These are phyloP conservation scores for Chionis minor DNA, from an alignment of 2,113 vertebrate species.

Conservation along the genomic window DNA sequence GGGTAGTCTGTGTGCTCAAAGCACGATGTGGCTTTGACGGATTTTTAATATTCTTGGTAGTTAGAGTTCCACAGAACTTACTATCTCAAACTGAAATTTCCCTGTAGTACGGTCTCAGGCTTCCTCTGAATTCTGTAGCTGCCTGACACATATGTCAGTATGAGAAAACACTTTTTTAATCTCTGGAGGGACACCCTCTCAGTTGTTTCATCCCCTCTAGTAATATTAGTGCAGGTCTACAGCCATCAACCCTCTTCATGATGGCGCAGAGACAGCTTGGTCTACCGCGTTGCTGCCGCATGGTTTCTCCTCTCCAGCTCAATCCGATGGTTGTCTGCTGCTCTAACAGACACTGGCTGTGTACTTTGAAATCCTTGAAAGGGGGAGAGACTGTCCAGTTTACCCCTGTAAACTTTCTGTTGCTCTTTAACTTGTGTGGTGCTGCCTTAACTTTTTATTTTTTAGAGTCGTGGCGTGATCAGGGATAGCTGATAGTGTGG, in stretches of 20 bases:
- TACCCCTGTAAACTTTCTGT: not conserved
- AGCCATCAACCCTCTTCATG: too few species aligned
- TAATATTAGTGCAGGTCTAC: not conserved
- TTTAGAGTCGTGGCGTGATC: fast-evolving
- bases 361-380: not conserved
- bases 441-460: not conserved
- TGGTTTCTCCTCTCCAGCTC: not conserved
- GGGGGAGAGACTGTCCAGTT: fast-evolving
- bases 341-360: not conserved
- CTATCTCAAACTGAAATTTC: not conserved
- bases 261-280: not conserved
- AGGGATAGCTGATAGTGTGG: not conserved
- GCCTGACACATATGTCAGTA: not conserved
- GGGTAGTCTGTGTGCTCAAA: not conserved
- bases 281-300: not conserved
- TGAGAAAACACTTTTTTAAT: not conserved
- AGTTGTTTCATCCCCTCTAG: too few species aligned
- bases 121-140: not conserved
- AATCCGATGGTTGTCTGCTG: not conserved
- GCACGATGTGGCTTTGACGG: not conserved
- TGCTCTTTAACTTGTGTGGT: not conserved
- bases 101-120: not conserved
- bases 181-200: not conserved
- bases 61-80: not conserved
- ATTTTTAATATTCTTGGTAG: not conserved